Conservation (phyloP, 1,140 invertebrate genomes). For the Papilio polytes region DNA sequence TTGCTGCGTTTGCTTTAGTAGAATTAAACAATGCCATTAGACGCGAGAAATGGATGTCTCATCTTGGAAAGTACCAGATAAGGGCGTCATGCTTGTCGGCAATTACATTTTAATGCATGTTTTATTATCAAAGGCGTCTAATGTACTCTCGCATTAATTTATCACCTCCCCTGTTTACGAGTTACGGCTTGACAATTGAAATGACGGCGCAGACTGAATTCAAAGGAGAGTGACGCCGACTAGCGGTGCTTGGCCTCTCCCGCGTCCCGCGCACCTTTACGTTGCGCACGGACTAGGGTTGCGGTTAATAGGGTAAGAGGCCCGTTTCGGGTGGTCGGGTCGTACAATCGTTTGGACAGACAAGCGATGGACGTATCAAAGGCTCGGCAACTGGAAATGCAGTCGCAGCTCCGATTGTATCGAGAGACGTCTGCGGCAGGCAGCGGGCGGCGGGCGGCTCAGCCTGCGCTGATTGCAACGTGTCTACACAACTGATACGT, state of each 20-base stretch:
- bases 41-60: conserved; percentile 33
- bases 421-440: conserved; percentile 75
- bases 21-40: conserved; percentile 13
- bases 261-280: conserved; percentile 47
- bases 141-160: conserved; percentile 81
- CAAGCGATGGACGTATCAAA: conserved; percentile 83
- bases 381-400: conserved; percentile 75
- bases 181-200: conserved; percentile 78
- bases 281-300: conserved; percentile 40
- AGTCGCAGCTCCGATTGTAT: conserved; percentile 81
- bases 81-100: conserved; percentile 59
- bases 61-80: not conserved
- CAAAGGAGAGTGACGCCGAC: conserved; percentile 57
- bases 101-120: conserved; percentile 81
- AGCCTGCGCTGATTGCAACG: conserved; percentile 77
- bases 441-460: conserved; percentile 49
- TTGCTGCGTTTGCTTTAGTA: conserved; percentile 42
- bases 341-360: conserved; percentile 78
- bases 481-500: conserved; percentile 67
- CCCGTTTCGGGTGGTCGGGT: conserved; percentile 61
- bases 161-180: conserved; percentile 78
- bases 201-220: conserved; percentile 72
- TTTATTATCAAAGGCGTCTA: conserved; percentile 80
- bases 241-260: conserved; percentile 54
- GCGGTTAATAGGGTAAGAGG: conserved; percentile 56